phyloP scores from a whole-genome alignment of 2,888 invertebrate species.

The Cyclophora albipunctata region DNA sequence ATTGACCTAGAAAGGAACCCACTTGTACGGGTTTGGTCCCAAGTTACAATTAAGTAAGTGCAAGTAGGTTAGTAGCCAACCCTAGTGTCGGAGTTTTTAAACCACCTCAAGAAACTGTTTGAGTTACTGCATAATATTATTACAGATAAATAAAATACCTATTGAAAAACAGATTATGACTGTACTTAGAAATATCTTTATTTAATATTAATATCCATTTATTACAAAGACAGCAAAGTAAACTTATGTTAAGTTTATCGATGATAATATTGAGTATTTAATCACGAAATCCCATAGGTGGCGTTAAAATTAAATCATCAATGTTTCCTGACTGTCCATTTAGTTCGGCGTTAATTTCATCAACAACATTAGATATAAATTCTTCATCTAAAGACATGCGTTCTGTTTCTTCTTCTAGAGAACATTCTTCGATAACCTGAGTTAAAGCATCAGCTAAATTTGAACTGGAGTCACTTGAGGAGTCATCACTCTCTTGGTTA shows the following conservation, averaged over 20 bases:
- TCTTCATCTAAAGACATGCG: constrained; percentile 42
- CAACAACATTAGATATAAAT: constrained; percentile 42
- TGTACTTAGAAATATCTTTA: too few species aligned
- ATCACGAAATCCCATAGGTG: constrained; percentile 49
- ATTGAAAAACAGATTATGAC: too few species aligned
- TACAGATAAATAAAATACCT: too few species aligned
- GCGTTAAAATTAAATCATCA: constrained; percentile 44
- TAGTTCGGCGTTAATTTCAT: constrained; percentile 48
- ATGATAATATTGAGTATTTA: neutral
- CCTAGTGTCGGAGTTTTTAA: neutral
- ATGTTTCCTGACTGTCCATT: constrained; percentile 12
- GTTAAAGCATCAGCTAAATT: constrained; percentile 53
- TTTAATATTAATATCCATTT: too few species aligned
- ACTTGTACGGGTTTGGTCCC: too few species aligned
- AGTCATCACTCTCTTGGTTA: too few species aligned
- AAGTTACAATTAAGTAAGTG: too few species aligned
- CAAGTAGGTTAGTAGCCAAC: neutral
- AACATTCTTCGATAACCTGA: constrained; percentile 48
- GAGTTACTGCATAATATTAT: too few species aligned
- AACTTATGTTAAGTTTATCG: too few species aligned
- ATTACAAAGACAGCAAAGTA: too few species aligned
- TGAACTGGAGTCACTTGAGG: constrained; percentile 18
- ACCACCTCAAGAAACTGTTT: too few species aligned
- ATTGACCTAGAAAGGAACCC: too few species aligned
- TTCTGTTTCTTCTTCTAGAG: constrained; percentile 22